These are phyloP conservation scores for Pycnonotus jocosus DNA, from an alignment of 2,113 vertebrate genomes.

Conservation along the genomic window DNA sequence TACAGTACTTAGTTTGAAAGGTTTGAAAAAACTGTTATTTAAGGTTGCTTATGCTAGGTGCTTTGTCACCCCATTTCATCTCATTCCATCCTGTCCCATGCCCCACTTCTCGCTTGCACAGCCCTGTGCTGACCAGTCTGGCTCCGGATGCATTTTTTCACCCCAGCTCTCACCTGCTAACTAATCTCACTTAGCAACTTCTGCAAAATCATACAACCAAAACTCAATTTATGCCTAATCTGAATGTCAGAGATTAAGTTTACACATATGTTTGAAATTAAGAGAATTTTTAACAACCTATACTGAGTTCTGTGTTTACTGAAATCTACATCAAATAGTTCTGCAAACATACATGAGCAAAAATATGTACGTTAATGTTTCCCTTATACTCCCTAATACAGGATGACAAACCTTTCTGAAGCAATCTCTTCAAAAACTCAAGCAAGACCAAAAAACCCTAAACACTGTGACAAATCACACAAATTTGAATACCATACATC, in stretches of 20 bases:
- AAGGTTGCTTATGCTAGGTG: neutral
- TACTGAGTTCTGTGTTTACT: neutral
- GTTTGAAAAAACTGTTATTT: neutral
- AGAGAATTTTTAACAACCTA: neutral
- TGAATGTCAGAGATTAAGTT: neutral
- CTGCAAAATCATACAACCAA: neutral
- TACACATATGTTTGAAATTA: neutral
- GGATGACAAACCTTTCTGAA: neutral
- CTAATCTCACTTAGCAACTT: neutral
- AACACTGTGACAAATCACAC: neutral
- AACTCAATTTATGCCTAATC: neutral
- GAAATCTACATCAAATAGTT: neutral
- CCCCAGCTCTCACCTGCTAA: neutral
- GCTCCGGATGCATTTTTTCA: neutral
- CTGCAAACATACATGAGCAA: neutral
- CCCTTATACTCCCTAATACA: neutral
- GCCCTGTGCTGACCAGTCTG: neutral
- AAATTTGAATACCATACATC: neutral
- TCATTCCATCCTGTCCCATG: neutral
- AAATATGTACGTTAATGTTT: neutral
- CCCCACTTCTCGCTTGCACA: fast-evolving
- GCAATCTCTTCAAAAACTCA: neutral
- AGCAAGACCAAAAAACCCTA: neutral
- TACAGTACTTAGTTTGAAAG: neutral
- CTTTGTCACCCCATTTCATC: neutral